Conservation (phyloP, 2,797 vertebrate genomes). For the Threskiornis aethiopicus region DNA sequence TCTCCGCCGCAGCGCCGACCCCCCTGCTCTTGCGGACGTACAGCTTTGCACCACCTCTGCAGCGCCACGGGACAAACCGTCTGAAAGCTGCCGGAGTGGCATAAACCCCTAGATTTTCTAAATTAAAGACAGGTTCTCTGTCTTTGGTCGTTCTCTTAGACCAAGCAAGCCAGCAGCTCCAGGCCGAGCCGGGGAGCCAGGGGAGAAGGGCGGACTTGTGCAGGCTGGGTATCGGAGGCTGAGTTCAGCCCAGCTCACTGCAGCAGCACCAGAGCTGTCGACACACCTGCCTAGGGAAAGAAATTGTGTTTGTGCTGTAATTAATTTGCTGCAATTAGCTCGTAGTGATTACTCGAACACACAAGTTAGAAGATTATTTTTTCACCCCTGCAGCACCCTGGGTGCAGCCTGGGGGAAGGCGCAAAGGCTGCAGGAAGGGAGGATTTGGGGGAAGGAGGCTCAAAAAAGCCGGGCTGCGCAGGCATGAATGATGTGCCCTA, state of each 20-base stretch:
- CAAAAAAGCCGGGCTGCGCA: background rate
- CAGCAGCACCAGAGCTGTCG: background rate
- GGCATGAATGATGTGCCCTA: background rate
- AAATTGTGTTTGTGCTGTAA: background rate
- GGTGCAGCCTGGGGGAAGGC: background rate
- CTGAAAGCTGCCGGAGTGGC: background rate
- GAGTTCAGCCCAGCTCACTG: background rate
- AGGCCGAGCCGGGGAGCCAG: background rate
- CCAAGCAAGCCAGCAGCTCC: background rate
- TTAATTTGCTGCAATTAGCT: conserved; percentile 44
- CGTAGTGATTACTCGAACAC: background rate
- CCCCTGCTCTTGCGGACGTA: fast-evolving
- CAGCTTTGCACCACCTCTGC: background rate
- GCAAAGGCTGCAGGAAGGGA: background rate
- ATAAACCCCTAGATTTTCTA: background rate
- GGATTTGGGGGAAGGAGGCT: background rate
- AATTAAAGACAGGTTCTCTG: background rate
- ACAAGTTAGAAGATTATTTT: background rate
- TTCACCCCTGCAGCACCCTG: background rate
- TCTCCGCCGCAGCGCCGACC: fast-evolving
- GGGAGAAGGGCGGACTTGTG: fast-evolving
- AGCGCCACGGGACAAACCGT: fast-evolving
- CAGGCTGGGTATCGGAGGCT: fast-evolving
- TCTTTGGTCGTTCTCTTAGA: background rate
- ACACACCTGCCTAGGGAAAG: background rate